Percentiles rank a stretch among this genome's conserved stretches.
Evolutionary conservation across 1,140 invertebrate genomes (phyloP).

Genomic region (Venustaconcha ellipsiformis): DNA sequence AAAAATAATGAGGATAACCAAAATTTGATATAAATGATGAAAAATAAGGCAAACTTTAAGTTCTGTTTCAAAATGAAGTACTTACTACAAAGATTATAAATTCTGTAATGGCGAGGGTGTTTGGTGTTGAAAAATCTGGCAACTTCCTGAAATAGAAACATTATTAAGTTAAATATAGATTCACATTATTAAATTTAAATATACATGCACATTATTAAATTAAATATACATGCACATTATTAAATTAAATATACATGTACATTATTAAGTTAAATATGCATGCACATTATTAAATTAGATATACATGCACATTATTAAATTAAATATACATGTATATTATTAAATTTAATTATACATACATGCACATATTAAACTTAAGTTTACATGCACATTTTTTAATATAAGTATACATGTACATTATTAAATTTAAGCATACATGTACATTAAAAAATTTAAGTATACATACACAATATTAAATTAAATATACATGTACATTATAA

Average conservation of each 20-base stretch:
- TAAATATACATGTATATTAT: too few relatives aligned
- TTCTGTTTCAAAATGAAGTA: constrained; percentile 9
- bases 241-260: too few relatives aligned
- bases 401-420: not conserved
- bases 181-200: not conserved
- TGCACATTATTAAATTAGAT: too few relatives aligned
- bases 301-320: too few relatives aligned
- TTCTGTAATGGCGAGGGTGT: constrained; percentile 74
- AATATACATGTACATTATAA: too few relatives aligned
- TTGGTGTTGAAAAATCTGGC: constrained; percentile 74
- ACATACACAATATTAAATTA: too few relatives aligned
- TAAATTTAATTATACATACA: constrained; percentile 9
- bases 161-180: constrained; percentile 1
- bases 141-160: constrained; percentile 70
- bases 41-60: too few relatives aligned
- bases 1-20: constrained; percentile 39
- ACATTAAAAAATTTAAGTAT: too few relatives aligned
- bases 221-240: too few relatives aligned
- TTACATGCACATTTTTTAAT: not conserved
- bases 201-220: too few relatives aligned
- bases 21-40: too few relatives aligned
- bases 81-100: constrained; percentile 76
- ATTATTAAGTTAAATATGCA: too few relatives aligned
- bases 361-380: not conserved
- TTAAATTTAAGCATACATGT: not conserved